A percentile compares a stretch with the other conserved stretches of the same genome.
phyloP scores from a whole-genome alignment of 2,888 invertebrate species.

The Allophyes oxyacanthae region DNA sequence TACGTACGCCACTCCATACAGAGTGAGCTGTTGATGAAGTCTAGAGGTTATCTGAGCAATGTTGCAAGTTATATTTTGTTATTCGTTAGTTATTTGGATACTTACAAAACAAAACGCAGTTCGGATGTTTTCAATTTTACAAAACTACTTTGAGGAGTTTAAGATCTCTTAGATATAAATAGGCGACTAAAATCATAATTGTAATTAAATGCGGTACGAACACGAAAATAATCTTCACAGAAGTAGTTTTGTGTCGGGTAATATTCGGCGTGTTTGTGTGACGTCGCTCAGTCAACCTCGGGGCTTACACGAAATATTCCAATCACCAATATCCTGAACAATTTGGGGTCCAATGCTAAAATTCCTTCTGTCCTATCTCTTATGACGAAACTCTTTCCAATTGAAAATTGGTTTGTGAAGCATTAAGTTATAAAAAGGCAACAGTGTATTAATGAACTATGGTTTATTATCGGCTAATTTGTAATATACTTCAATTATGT shows the following conservation, averaged over 20 bases:
- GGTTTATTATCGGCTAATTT: slow-evolving; percentile 20
- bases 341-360: slow-evolving; percentile 51
- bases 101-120: too few relatives aligned
- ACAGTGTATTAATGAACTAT: slow-evolving; percentile 26
- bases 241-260: slow-evolving; percentile 18
- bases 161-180: slow-evolving; percentile 42
- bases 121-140: background rate
- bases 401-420: background rate
- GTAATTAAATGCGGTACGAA: slow-evolving; percentile 18
- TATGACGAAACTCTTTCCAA: slow-evolving; percentile 22
- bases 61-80: background rate
- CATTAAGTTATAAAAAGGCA: slow-evolving; percentile 4
- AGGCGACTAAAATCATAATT: slow-evolving; percentile 17
- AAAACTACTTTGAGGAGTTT: slow-evolving; percentile 17
- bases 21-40: background rate
- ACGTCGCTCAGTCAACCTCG: background rate
- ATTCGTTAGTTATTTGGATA: too few relatives aligned
- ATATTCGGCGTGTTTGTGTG: too few relatives aligned
- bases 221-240: slow-evolving; percentile 8
- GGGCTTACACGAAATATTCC: slow-evolving; percentile 13
- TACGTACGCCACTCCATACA: background rate
- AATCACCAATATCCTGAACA: slow-evolving; percentile 28
- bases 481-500: slow-evolving; percentile 21
- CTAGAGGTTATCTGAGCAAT: slow-evolving; percentile 13
- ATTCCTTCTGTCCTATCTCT: slow-evolving; percentile 41